These are phyloP conservation scores for Luperina testacea DNA, from an alignment of 2,888 invertebrate genomes.

Conservation along the genomic window DNA sequence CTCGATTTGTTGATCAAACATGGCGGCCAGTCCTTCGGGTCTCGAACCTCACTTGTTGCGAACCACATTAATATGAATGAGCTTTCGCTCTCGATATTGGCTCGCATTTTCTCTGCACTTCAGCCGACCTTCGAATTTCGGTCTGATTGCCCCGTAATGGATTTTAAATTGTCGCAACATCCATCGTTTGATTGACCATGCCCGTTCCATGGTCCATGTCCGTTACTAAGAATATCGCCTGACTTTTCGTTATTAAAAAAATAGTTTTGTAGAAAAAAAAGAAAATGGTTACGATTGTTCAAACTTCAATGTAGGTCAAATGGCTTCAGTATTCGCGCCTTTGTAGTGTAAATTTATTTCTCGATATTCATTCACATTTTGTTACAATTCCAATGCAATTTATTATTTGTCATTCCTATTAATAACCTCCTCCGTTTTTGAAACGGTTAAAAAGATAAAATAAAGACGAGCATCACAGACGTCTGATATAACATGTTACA, in stretches of 20 bases:
- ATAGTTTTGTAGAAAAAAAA: not conserved
- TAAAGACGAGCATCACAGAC: slow-evolving; percentile 4
- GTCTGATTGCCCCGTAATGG: slow-evolving; percentile 81
- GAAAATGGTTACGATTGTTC: not conserved
- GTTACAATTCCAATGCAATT: slow-evolving; percentile 1
- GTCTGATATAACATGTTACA: slow-evolving; percentile 17
- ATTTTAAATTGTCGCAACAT: slow-evolving; percentile 81
- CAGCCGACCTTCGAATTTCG: slow-evolving; percentile 69
- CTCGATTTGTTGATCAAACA: slow-evolving; percentile 34
- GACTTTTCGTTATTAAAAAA: not conserved
- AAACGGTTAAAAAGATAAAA: not conserved
- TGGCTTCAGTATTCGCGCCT: slow-evolving; percentile 1
- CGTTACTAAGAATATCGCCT: slow-evolving; percentile 62
- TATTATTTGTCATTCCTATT: slow-evolving; percentile 17
- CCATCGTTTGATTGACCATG: slow-evolving; percentile 73
- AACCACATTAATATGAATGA: slow-evolving; percentile 73
- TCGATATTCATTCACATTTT: not conserved
- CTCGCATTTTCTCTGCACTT: slow-evolving; percentile 62
- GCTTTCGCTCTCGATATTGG: slow-evolving; percentile 65
- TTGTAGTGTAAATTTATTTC: slow-evolving; percentile 2
- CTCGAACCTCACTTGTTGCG: slow-evolving; percentile 63
- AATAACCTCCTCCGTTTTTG: too few species aligned
- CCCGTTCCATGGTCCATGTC: too few species aligned
- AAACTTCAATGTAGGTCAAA: slow-evolving; percentile 24
- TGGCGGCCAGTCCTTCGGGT: slow-evolving; percentile 9